phyloP scores from a whole-genome alignment of 1,140 invertebrate genomes.

The Drosophila nasuta region DNA sequence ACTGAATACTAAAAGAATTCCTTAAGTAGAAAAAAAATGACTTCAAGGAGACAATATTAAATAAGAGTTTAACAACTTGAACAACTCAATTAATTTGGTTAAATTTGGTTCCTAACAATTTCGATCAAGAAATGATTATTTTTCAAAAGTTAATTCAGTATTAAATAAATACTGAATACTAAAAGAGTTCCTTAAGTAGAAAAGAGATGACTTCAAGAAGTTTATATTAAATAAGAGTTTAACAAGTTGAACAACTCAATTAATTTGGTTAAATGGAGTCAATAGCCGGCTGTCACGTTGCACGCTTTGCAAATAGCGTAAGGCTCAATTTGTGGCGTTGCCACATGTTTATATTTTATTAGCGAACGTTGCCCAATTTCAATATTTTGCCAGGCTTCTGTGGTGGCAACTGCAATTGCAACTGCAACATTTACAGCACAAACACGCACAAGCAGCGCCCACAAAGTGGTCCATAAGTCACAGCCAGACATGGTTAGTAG shows the following conservation, averaged over 20 bases:
- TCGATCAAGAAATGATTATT: no score
- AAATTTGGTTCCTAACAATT: no score
- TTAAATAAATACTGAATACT: not conserved
- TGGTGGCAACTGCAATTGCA: conserved; percentile 9
- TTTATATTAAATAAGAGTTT: no score
- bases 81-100: no score
- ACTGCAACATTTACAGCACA: conserved; percentile 34
- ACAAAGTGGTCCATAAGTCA: conserved; percentile 55
- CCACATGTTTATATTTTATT: conserved; percentile 37
- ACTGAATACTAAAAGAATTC: no score
- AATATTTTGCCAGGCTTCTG: conserved; percentile 23
- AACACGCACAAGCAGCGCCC: conserved; percentile 25
- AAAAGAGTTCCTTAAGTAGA: not conserved
- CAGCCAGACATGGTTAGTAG: conserved; percentile 35
- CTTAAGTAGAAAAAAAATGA: no score
- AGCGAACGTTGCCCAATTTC: conserved; percentile 38
- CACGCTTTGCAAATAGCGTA: conserved; percentile 6
- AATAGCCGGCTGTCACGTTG: not conserved
- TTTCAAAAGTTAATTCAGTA: not conserved
- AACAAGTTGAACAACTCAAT: no score
- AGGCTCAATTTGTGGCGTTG: conserved; percentile 25
- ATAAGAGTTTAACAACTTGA: no score
- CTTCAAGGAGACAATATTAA: no score
- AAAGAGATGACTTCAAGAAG: no score
- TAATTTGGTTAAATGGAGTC: no score